Conservation (phyloP, 2,888 invertebrate species). For the Diaphora mendica region DNA sequence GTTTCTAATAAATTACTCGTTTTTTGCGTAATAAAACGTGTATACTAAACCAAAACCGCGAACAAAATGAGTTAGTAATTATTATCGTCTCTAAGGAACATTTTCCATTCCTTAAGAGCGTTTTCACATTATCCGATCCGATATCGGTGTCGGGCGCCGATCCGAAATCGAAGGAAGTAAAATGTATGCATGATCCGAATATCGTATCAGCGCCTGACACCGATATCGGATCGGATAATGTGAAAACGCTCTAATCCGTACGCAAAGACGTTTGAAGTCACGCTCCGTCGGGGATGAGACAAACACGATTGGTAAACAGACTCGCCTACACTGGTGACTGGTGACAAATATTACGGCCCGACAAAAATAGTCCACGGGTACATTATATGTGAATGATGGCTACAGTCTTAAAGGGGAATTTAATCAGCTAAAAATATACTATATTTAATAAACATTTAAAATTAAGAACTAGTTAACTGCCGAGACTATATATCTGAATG, state of each 20-base stretch:
- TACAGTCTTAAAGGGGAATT: background rate
- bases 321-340: constrained; percentile 12
- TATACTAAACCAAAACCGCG: background rate
- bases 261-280: background rate
- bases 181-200: too few relatives aligned
- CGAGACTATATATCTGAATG: too few relatives aligned
- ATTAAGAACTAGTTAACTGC: too few relatives aligned
- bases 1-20: too few relatives aligned
- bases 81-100: background rate
- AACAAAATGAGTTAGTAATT: background rate
- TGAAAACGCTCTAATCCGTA: background rate
- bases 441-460: background rate
- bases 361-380: constrained; percentile 4
- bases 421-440: background rate
- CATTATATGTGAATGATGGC: background rate
- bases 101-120: background rate
- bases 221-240: too few relatives aligned
- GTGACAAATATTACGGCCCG: constrained; percentile 10
- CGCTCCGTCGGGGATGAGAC: constrained; percentile 3
- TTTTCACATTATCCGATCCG: too few relatives aligned
- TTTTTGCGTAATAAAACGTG: background rate
- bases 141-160: too few relatives aligned
- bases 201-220: too few relatives aligned
- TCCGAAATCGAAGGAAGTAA: too few relatives aligned
- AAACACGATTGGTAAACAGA: constrained; percentile 9